phyloP scores from a whole-genome alignment of 2,797 vertebrate genomes.

The Meda fulgida region DNA sequence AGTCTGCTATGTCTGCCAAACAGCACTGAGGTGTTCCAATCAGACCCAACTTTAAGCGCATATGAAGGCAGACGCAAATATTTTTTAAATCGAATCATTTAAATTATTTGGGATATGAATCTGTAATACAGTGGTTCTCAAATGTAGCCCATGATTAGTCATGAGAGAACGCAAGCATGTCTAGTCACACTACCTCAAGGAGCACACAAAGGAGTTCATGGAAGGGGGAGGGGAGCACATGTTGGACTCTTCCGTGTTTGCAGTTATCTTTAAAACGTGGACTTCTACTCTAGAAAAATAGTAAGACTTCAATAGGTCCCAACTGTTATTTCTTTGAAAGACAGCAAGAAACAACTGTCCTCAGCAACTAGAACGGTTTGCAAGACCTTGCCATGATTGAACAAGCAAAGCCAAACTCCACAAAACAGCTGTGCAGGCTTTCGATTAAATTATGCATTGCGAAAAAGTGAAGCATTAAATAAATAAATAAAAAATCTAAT shows the following conservation, averaged over 20 bases:
- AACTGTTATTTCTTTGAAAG: not conserved
- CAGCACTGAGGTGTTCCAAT: not conserved
- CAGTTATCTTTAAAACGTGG: not conserved
- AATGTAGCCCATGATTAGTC: not conserved
- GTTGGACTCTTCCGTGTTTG: slow-evolving; percentile 18
- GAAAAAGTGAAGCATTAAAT: not conserved
- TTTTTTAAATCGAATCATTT: not conserved
- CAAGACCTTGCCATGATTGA: not conserved
- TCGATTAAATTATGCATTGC: not conserved
- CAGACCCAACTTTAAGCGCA: not conserved
- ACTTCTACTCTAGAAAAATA: not conserved
- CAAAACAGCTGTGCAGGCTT: slow-evolving; percentile 1
- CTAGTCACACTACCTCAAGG: not conserved
- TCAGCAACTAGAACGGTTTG: not conserved
- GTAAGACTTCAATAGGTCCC: too few relatives aligned
- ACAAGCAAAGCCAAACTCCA: not conserved
- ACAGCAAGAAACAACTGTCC: not conserved
- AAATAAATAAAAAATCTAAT: not conserved
- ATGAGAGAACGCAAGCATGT: not conserved
- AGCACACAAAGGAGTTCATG: slow-evolving; percentile 23
- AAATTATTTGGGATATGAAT: not conserved
- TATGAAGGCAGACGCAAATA: not conserved
- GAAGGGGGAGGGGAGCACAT: not conserved
- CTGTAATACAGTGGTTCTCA: not conserved
- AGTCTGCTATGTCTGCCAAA: slow-evolving; percentile 2